These are phyloP conservation scores for Dendrophyllia cribrosa DNA, from an alignment of 64 coral and sea anemone genomes.

Conservation along the genomic window DNA sequence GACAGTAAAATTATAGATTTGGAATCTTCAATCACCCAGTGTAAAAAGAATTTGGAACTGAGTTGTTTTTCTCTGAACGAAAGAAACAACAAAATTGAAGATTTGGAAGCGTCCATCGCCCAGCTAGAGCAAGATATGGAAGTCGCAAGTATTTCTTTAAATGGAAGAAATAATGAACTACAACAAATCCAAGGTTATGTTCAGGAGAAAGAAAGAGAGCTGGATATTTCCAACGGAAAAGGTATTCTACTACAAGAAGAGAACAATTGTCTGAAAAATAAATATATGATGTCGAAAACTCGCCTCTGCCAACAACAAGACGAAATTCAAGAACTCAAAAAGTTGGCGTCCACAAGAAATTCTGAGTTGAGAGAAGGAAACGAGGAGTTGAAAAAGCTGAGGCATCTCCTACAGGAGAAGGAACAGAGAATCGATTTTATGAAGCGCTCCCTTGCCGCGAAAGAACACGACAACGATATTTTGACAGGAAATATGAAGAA, in stretches of 20 bases:
- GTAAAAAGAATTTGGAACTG: neutral
- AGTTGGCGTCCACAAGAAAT: neutral
- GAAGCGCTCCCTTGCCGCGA: neutral
- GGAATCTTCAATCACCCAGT: neutral
- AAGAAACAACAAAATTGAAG: neutral
- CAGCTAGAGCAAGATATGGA: too few species aligned
- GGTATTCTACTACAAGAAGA: neutral
- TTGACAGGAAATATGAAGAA: neutral
- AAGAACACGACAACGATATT: neutral
- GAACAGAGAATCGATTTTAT: neutral
- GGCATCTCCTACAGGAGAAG: neutral
- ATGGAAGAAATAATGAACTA: too few species aligned
- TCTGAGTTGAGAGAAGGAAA: neutral
- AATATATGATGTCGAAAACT: neutral
- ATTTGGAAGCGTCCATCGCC: too few species aligned
- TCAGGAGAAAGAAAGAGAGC: neutral
- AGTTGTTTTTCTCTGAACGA: neutral
- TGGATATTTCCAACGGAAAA: neutral
- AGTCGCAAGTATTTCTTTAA: too few species aligned
- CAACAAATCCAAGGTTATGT: neutral
- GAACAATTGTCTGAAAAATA: neutral
- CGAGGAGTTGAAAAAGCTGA: neutral
- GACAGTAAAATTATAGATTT: neutral
- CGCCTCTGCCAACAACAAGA: neutral
- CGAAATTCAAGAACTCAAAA: neutral